Evolutionary conservation across 2,888 invertebrate species (phyloP), one percentile per base, ranked within the genome.

Genomic region (Pandemis cinnamomeana): DNA sequence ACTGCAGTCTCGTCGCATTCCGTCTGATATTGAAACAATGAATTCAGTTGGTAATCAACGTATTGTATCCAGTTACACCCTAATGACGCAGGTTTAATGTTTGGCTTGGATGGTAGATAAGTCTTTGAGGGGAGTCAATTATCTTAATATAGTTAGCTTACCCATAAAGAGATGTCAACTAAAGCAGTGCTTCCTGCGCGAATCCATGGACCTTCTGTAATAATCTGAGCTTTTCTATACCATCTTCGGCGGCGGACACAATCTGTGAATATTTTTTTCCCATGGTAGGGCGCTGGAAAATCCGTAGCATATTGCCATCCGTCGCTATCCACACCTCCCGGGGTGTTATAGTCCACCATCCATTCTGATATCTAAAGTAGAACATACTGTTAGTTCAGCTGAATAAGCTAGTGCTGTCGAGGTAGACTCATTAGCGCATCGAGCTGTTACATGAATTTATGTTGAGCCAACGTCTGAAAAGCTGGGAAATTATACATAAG

Each of bases 271-370:
- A 97, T 95, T 90, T 98, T 98, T 81, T 96, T 96, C 0, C 96
- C 96, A 84, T 98, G 98, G 88, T 98, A 98, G 10, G 96, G 96
- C 1, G 97, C 96, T 0, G 98, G 98, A 86, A 99, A 98, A 90
- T 98, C 98, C 0, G 97, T 96, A 0, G 98, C 98, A 89, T 98
- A 99, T 86, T 99, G 99, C 99, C 99, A 99, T 2, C 99, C 99
- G 79, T 98, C 98, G 75, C 95, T 95, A 88, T 99, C 98, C 0
- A 97, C 98, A 2, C 98, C 98, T 1, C 98, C 98, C 0, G 97
- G 97, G 8, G 97, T 97, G 84, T 97, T 97, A 86, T 97, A 98
- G 90, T 99, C 99, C n/a, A 98, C 95, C 87, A 97, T 95, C 99
- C 99, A 99, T 86, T 98, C 98, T 0, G 97, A 97, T 76, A 96